These are phyloP conservation scores for Cardiocondyla obscurior DNA, from an alignment of 1,140 invertebrate species.

Conservation along the genomic window DNA sequence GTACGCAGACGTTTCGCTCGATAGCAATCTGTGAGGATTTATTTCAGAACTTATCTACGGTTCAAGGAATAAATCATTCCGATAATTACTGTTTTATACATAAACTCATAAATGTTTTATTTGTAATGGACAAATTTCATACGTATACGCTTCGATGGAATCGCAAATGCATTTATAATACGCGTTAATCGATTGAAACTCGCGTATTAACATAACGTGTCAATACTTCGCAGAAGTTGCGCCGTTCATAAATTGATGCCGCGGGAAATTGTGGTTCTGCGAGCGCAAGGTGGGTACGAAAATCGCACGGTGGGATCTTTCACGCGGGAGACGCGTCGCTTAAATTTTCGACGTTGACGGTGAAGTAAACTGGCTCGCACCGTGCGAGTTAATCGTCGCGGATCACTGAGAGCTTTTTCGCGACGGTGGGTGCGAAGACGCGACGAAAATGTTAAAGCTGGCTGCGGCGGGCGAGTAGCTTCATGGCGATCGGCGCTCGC, in stretches of 20 bases:
- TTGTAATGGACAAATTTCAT: neutral
- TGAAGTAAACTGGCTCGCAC: neutral
- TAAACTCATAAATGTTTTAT: neutral
- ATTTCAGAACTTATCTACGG: too few relatives aligned
- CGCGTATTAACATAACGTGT: neutral
- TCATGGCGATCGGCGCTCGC: constrained; percentile 51
- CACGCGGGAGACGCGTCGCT: constrained; percentile 3
- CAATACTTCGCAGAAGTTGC: neutral
- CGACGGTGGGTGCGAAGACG: constrained; percentile 42
- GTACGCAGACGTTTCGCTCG: neutral
- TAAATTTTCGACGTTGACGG: constrained; percentile 39
- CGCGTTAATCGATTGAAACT: neutral
- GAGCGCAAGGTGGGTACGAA: constrained; percentile 4
- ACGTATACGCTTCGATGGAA: neutral
- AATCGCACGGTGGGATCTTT: constrained; percentile 28
- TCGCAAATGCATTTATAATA: neutral
- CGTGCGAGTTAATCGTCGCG: constrained; percentile 14
- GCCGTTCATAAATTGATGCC: neutral
- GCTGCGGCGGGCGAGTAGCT: constrained; percentile 5
- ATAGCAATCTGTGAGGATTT: neutral
- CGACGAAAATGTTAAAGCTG: constrained; percentile 10
- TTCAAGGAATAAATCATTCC: neutral
- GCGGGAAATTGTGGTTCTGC: neutral
- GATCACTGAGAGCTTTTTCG: neutral
- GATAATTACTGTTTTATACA: neutral